Base-by-base conservation (phyloP, 2,113 vertebrate species). In the Brachyhypopomus occidentalis region DNA sequence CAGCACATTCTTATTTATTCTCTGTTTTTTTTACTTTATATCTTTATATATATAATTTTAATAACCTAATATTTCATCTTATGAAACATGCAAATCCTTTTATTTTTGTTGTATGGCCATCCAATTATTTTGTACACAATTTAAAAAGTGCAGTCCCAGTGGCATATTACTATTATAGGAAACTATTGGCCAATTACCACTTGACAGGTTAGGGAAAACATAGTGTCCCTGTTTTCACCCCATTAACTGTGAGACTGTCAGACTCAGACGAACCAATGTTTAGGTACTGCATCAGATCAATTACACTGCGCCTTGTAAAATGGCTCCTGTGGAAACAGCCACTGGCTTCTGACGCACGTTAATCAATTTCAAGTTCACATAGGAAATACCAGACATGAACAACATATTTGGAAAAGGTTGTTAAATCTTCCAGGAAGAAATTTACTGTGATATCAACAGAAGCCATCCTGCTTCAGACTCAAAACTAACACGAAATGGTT, bases 181-280 rank as follows among this genome's bases (percentile, higher is more conserved):
- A 87, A 87, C 84, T 83, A 79, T 85, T 86, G 85, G 88, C 89
- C 89, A 92, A 94, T 93, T 94, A 93, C 86, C 79, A 84, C 75
- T 88, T 92, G 90, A 92, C 91, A 93, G 88, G 87, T 89, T 85
- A 83, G 83, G 87, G 75, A 87, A 90, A 90, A 79, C 89, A 90
- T 36, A 84, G 59, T 36, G 85, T 91, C 87, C 86, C 85, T 85
- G 81, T 91, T 93, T 90, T 91, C 89, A 90, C 89, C 88, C 84
- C 86, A 92, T 91, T 91, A 91, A 92, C 86, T 90, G 84, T 82
- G 84, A 80, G 82, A 88, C 89, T 91, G 88, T 91, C 89, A 90
- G 87, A 85, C 80, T 85, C 74, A 84, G 82, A 63, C 75, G 83
- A 75, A 81, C 84, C 82, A 83, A 75, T 83, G 84, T 85, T 91